Conservation (phyloP, 2,888 invertebrate species). For the Tuberolachnus salignus region DNA sequence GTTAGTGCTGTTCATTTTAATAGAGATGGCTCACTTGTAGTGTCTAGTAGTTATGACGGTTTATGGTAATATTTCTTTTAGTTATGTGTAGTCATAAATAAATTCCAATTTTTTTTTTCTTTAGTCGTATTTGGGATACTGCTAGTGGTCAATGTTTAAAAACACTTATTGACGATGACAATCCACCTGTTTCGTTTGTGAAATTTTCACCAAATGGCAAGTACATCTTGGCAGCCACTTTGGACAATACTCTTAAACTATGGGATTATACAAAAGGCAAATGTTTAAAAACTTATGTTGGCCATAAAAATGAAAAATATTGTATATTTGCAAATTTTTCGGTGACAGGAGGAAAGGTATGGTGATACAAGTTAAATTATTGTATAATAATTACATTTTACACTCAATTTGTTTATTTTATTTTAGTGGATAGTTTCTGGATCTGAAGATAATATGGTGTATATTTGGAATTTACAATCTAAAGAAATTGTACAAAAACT, state of each 20-base stretch:
- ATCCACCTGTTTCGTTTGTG: slow-evolving; percentile 99
- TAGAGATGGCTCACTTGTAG: slow-evolving; percentile 97
- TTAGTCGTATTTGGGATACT: slow-evolving; percentile 98
- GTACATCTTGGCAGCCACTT: slow-evolving; percentile 95
- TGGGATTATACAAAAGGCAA: slow-evolving; percentile 99
- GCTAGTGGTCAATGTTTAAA: slow-evolving; percentile 98
- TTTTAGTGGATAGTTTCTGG: slow-evolving; percentile 98
- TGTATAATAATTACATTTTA: not conserved
- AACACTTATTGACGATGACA: slow-evolving; percentile 96
- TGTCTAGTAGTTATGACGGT: slow-evolving; percentile 98
- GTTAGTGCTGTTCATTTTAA: slow-evolving; percentile 99
- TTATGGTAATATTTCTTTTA: slow-evolving; percentile 73
- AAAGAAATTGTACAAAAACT: slow-evolving; percentile 99
- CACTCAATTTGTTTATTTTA: slow-evolving; percentile 37
- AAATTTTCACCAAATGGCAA: slow-evolving; percentile 99
- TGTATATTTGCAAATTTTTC: slow-evolving; percentile 99
- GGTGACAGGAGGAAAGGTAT: slow-evolving; percentile 97
- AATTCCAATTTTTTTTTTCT: slow-evolving; percentile 60
- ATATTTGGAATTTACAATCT: slow-evolving; percentile 99
- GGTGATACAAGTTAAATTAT: slow-evolving; percentile 58
- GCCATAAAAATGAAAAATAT: slow-evolving; percentile 98
- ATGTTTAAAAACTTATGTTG: slow-evolving; percentile 96
- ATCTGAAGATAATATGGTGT: slow-evolving; percentile 98
- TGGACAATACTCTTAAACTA: slow-evolving; percentile 96
- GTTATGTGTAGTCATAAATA: not conserved